phyloP scores from a whole-genome alignment of 2,888 invertebrate genomes.

The Nineta flava region DNA sequence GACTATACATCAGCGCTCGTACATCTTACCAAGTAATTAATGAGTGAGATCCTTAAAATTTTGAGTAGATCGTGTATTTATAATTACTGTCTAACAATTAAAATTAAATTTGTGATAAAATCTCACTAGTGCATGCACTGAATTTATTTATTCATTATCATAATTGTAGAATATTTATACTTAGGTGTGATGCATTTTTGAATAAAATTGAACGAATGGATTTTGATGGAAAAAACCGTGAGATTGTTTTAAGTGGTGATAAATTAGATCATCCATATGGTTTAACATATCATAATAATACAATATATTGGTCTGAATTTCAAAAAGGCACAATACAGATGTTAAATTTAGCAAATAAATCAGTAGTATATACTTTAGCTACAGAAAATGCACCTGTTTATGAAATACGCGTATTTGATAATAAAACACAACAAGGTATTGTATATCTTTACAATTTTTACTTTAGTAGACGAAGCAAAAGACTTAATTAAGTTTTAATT shows the following conservation, averaged over 20 bases:
- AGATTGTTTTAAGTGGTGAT: constrained; percentile 30
- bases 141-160: no score
- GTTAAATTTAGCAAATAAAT: constrained; percentile 28
- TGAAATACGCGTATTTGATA: constrained; percentile 51
- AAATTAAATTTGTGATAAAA: no score
- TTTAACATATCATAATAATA: constrained; percentile 42
- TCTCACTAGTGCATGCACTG: no score
- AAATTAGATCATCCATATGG: constrained; percentile 50
- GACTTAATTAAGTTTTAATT: no score
- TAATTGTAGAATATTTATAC: no score
- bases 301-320: constrained; percentile 56
- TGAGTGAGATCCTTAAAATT: no score
- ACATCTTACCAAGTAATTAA: no score
- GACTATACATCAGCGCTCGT: no score
- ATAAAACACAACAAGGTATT: constrained; percentile 35
- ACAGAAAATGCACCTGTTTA: constrained; percentile 46
- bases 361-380: constrained; percentile 25
- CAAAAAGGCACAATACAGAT: constrained; percentile 40
- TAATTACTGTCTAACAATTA: not conserved
- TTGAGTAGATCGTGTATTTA: not conserved
- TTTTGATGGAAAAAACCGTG: constrained; percentile 35
- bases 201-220: constrained; percentile 50
- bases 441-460: not conserved
- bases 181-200: constrained; percentile 47
- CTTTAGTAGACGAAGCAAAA: not conserved